Evolutionary conservation across 1,140 invertebrate genomes (phyloP).

Genomic region (Paramacrobiotus metropolitanus): DNA sequence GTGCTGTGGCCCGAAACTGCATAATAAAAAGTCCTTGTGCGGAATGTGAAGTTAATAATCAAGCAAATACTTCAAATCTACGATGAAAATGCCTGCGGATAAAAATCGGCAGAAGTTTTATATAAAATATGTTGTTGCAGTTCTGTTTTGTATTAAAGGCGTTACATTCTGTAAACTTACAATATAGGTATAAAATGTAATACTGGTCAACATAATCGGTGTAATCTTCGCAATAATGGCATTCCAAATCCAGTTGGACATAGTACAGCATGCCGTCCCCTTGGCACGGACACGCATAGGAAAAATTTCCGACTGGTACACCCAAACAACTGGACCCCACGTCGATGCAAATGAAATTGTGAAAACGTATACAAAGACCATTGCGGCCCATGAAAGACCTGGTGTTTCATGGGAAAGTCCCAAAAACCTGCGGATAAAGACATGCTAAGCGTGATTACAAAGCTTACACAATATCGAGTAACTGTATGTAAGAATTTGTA

Average conservation of each 20-base stretch:
- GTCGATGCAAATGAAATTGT: conserved; percentile 22
- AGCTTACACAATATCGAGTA: too few species aligned
- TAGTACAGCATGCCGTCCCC: conserved; percentile 31
- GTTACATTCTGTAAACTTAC: not conserved
- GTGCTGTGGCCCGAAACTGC: too few species aligned
- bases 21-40: too few species aligned
- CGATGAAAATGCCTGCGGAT: conserved; percentile 30
- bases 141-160: not conserved
- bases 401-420: not conserved
- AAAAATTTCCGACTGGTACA: conserved; percentile 38
- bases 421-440: not conserved
- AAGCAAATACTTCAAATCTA: too few species aligned
- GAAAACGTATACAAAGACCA: conserved; percentile 3
- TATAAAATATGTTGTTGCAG: not conserved
- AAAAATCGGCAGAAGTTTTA: not conserved
- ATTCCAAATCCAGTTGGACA: conserved; percentile 35
- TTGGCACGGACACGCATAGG: conserved; percentile 35
- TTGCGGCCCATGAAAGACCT: not conserved
- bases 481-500: too few species aligned
- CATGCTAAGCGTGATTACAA: too few species aligned
- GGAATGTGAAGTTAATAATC: too few species aligned
- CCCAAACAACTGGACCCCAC: conserved; percentile 37
- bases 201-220: not conserved
- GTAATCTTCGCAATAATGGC: conserved; percentile 32
- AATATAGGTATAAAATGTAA: not conserved